phyloP scores from a whole-genome alignment of 92 coral and sea anemone species.

The Montipora capitata region DNA sequence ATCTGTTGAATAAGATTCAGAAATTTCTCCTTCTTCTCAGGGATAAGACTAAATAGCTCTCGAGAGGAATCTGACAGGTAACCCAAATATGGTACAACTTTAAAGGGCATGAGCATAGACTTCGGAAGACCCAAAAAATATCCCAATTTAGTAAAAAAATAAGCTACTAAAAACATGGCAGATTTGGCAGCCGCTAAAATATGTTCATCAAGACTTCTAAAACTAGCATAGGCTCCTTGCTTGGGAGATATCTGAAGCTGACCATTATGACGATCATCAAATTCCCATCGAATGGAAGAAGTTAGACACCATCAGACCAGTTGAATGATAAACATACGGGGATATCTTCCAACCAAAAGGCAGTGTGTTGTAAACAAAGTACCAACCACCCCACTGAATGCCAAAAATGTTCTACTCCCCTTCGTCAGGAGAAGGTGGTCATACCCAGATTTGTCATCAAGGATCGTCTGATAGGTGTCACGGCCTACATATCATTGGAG shows the following conservation, averaged over 20 bases:
- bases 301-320: constrained; percentile 63
- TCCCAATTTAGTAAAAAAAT: constrained; percentile 35
- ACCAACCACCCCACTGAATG: constrained; percentile 80
- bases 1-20: too few relatives aligned
- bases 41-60: constrained; percentile 31
- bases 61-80: constrained; percentile 45
- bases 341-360: constrained; percentile 82
- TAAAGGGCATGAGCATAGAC: constrained; percentile 37
- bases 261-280: constrained; percentile 67
- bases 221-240: constrained; percentile 22
- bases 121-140: constrained; percentile 62
- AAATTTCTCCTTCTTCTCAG: not conserved
- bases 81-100: constrained; percentile 50
- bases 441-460: constrained; percentile 72
- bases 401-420: constrained; percentile 65
- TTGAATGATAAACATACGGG: constrained; percentile 67
- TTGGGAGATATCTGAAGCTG: constrained; percentile 45
- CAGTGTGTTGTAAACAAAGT: constrained; percentile 60
- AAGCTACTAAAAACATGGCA: constrained; percentile 52
- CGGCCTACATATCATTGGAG: constrained; percentile 54
- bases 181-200: constrained; percentile 43
- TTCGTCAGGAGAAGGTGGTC: constrained; percentile 53
- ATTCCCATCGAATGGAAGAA: constrained; percentile 52
- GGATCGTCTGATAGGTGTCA: constrained; percentile 46
- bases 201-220: constrained; percentile 1